Evolutionary conservation across 2,113 vertebrate genomes (phyloP).

Genomic region (Noctilio leporinus): DNA sequence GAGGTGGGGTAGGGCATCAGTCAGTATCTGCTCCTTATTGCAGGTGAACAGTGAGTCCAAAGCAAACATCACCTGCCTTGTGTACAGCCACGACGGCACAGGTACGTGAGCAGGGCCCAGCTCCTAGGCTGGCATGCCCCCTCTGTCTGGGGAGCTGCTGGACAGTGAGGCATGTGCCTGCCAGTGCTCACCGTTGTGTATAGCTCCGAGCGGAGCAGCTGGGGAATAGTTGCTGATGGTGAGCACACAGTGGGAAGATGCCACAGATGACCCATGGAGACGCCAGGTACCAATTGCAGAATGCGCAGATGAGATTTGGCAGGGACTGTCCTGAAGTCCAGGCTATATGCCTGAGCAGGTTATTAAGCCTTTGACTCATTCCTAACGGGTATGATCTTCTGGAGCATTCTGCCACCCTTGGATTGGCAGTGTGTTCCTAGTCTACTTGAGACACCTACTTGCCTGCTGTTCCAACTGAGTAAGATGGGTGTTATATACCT

Average conservation of each 20-base stretch:
- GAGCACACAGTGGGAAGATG: conserved; percentile 39
- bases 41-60: conserved; percentile 93
- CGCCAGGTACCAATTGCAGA: conserved; percentile 7
- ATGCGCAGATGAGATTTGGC: background rate
- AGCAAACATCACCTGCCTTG: conserved; percentile 96
- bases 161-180: conserved; percentile 36
- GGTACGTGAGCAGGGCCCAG: conserved; percentile 78
- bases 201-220: conserved; percentile 34
- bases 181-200: conserved; percentile 46
- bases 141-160: conserved; percentile 58
- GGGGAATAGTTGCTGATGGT: conserved; percentile 11
- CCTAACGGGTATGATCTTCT: background rate
- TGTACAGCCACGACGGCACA: conserved; percentile 95
- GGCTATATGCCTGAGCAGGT: conserved; percentile 11
- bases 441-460: conserved; percentile 27
- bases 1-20: conserved; percentile 64
- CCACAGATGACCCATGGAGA: background rate
- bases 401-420: conserved; percentile 36
- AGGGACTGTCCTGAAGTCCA: background rate
- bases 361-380: conserved; percentile 33
- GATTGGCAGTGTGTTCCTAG: conserved; percentile 20
- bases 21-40: conserved; percentile 67
- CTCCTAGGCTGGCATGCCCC: conserved; percentile 57
- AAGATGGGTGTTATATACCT: conserved; percentile 25
- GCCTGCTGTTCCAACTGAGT: conserved; percentile 21